Conservation (phyloP, 1,140 invertebrate genomes). For the Eupeodes corollae region DNA sequence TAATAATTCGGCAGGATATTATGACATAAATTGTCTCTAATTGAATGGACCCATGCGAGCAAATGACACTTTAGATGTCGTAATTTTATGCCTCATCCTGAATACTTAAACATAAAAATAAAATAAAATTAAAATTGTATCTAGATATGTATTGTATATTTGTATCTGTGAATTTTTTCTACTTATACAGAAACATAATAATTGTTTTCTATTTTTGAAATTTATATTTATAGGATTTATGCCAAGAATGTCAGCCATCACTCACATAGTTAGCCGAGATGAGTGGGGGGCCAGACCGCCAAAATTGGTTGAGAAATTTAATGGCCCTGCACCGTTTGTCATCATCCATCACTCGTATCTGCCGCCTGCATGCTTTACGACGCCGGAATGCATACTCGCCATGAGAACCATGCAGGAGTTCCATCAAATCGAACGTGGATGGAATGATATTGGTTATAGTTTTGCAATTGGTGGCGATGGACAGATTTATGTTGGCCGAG, state of each 20-base stretch:
- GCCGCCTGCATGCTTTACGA: constrained; percentile 46
- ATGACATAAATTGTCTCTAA: no score
- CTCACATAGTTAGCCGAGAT: constrained; percentile 40
- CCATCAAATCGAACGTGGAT: constrained; percentile 46
- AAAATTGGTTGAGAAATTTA: constrained; percentile 36
- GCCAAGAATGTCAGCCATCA: constrained; percentile 23
- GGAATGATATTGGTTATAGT: constrained; percentile 66
- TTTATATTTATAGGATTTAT: constrained; percentile 16
- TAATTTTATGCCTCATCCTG: no score
- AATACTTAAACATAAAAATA: no score
- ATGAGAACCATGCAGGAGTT: constrained; percentile 48
- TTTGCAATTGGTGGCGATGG: constrained; percentile 72
- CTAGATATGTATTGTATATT: no score
- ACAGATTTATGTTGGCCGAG: constrained; percentile 59
- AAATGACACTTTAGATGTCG: no score
- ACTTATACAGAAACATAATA: no score
- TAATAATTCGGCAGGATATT: no score
- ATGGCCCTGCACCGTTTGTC: constrained; percentile 55
- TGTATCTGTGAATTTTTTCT: no score
- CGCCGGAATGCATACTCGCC: constrained; percentile 40
- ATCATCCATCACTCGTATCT: constrained; percentile 65
- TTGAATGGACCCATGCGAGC: no score
- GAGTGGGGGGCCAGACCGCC: constrained; percentile 53
- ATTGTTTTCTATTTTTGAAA: no score
- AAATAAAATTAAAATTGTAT: no score